Evolutionary conservation across 2,113 vertebrate species (phyloP).

Genomic region (Cebidichthys violaceus): DNA sequence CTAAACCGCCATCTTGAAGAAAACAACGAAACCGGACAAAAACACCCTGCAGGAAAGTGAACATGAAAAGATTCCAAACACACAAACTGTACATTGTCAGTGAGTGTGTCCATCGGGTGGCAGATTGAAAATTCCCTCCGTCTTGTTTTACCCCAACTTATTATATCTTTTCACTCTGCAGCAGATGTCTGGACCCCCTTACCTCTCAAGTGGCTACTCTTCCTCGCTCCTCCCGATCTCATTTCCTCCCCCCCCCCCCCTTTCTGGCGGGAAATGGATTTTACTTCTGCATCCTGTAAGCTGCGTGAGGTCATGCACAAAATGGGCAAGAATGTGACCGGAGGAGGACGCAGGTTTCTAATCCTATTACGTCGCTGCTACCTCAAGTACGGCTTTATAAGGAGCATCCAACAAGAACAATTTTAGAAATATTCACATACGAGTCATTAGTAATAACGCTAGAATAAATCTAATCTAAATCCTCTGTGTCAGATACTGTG

Average conservation of each 20-base stretch:
- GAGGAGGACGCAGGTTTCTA: slow-evolving; percentile 10
- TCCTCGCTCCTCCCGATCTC: slow-evolving; percentile 14
- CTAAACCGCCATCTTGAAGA: background rate
- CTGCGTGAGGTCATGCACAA: slow-evolving; percentile 25
- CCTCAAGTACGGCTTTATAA: background rate
- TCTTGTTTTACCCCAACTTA: slow-evolving; percentile 4
- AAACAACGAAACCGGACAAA: background rate
- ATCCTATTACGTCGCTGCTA: background rate
- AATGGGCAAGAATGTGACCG: slow-evolving; percentile 22
- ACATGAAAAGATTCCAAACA: background rate
- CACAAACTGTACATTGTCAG: background rate
- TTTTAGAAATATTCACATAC: background rate
- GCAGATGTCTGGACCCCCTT: background rate
- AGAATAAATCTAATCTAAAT: background rate
- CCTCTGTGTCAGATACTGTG: background rate
- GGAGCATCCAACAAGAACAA: background rate
- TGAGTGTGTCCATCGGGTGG: background rate
- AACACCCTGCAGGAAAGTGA: background rate
- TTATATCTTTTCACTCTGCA: background rate
- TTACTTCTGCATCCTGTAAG: slow-evolving; percentile 51
- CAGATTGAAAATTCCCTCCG: background rate
- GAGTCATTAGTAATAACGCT: background rate
- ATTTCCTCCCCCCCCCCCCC: slow-evolving; percentile 18
- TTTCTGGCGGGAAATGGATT: slow-evolving; percentile 54
- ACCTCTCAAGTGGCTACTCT: background rate